Conservation (phyloP, 2,888 invertebrate genomes). For the Biston betularia region DNA sequence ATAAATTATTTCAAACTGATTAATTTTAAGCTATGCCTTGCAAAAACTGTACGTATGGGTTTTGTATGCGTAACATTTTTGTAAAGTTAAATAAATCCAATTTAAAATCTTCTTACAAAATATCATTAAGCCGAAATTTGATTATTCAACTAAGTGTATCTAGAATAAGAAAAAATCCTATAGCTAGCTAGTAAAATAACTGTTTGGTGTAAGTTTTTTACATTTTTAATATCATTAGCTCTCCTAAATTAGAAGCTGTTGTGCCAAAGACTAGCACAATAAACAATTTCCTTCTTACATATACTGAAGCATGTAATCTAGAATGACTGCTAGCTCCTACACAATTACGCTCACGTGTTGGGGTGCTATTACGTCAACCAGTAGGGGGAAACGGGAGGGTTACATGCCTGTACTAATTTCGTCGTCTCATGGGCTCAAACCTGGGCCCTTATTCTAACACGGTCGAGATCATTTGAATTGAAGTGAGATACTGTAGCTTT, state of each 20-base stretch:
- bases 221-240: background rate
- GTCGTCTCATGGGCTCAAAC: conserved; percentile 68
- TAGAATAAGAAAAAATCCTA: too few species aligned
- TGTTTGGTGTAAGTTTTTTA: background rate
- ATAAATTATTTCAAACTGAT: too few species aligned
- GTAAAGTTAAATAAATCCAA: too few species aligned
- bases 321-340: conserved; percentile 43
- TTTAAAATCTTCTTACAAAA: too few species aligned
- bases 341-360: conserved; percentile 50
- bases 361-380: conserved; percentile 53
- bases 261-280: background rate
- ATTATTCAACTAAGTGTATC: too few species aligned
- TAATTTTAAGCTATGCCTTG: too few species aligned
- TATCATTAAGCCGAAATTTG: too few species aligned
- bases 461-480: background rate
- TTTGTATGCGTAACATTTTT: too few species aligned
- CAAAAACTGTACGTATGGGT: too few species aligned
- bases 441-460: conserved; percentile 7
- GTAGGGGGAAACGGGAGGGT: conserved; percentile 47
- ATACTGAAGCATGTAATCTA: conserved; percentile 4
- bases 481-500: too few species aligned
- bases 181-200: too few species aligned
- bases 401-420: conserved; percentile 72
- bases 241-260: too few species aligned
- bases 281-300: background rate